Percentiles rank a stretch among this genome's conserved stretches.
Conservation (phyloP, 1,140 invertebrate species). For the Penaeus chinensis region DNA sequence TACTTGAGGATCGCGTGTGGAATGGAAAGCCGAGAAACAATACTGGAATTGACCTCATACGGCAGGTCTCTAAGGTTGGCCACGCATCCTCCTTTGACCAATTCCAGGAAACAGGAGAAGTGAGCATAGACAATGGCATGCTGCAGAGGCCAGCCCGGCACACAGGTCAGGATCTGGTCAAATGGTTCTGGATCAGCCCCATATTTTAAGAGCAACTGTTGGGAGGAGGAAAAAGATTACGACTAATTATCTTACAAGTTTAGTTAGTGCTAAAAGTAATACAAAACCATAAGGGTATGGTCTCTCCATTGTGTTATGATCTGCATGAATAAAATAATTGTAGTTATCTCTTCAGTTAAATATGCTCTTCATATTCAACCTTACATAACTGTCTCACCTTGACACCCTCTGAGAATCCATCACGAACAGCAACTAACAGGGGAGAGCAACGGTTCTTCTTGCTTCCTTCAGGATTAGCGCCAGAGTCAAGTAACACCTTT, state of each 20-base stretch:
- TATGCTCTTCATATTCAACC: too few relatives aligned
- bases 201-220: conserved; percentile 44
- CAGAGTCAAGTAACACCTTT: conserved; percentile 36
- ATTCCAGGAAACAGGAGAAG: conserved; percentile 57
- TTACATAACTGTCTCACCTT: conserved; percentile 25
- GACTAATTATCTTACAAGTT: too few relatives aligned
- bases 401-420: conserved; percentile 46
- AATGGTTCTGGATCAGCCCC: conserved; percentile 54
- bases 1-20: conserved; percentile 59
- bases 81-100: conserved; percentile 55
- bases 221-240: not conserved
- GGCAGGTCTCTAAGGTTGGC: conserved; percentile 42
- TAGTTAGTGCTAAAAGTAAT: too few relatives aligned
- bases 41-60: conserved; percentile 16
- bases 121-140: conserved; percentile 58
- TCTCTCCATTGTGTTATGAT: too few relatives aligned
- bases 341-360: too few relatives aligned
- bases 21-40: conserved; percentile 54
- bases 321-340: too few relatives aligned
- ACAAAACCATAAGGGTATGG: too few relatives aligned
- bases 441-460: conserved; percentile 47
- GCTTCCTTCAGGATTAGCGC: conserved; percentile 50
- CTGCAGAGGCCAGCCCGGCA: conserved; percentile 61
- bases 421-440: conserved; percentile 39
- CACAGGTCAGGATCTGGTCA: conserved; percentile 49